phyloP scores from a whole-genome alignment of 1,140 invertebrate species.

The Trialeurodes vaporariorum region DNA sequence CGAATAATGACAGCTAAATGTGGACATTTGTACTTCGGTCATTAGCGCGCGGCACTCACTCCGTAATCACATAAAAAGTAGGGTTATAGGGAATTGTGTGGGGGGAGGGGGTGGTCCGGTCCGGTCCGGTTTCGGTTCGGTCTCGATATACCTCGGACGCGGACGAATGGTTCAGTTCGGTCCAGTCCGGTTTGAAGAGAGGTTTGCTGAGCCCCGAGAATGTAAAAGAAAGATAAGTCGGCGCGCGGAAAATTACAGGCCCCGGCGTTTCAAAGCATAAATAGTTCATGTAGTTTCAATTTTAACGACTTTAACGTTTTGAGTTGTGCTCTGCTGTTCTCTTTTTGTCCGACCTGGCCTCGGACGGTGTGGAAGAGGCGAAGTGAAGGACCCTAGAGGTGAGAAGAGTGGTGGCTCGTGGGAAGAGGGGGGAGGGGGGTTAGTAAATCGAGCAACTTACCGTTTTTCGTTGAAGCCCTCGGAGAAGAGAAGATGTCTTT shows the following conservation, averaged over 20 bases:
- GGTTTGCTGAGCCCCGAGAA: too few relatives aligned
- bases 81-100: too few relatives aligned
- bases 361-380: too few relatives aligned
- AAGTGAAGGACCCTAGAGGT: neutral
- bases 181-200: too few relatives aligned
- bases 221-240: too few relatives aligned
- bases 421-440: neutral
- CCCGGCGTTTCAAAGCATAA: neutral
- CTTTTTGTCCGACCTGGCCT: neutral
- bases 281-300: conserved; percentile 1
- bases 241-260: neutral
- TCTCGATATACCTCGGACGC: too few relatives aligned
- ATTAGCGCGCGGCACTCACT: neutral
- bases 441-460: neutral
- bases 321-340: too few relatives aligned
- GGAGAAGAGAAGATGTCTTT: neutral
- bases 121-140: too few relatives aligned
- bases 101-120: too few relatives aligned
- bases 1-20: neutral
- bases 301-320: neutral
- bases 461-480: too few relatives aligned
- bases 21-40: neutral
- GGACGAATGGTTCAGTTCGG: too few relatives aligned
- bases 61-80: too few relatives aligned
- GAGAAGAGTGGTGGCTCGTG: neutral